These are phyloP conservation scores for Drosophila prostipennis DNA, from an alignment of 2,888 invertebrate species.

Conservation along the genomic window DNA sequence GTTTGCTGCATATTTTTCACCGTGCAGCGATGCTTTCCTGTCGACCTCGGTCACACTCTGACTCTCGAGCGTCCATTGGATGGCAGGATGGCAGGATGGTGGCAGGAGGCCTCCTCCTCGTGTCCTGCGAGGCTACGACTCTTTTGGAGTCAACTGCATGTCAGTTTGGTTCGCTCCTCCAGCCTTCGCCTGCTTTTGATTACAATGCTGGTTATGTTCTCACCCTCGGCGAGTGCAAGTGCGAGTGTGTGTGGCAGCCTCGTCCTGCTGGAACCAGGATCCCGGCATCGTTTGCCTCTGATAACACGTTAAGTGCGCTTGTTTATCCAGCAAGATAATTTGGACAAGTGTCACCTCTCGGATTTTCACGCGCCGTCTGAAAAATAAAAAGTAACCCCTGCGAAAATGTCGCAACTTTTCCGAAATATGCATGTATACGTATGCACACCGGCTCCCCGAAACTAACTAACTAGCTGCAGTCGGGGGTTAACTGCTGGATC, in stretches of 20 bases:
- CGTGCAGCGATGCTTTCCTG: conserved; percentile 26
- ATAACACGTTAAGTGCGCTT: conserved; percentile 79
- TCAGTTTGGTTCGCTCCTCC: conserved; percentile 52
- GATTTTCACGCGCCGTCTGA: conserved; percentile 70
- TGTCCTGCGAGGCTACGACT: conserved; percentile 41
- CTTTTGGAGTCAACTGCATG: conserved; percentile 76
- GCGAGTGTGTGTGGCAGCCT: conserved; percentile 10
- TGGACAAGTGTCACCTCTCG: conserved; percentile 79
- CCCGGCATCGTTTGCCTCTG: conserved; percentile 66
- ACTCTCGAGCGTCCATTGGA: conserved; percentile 72
- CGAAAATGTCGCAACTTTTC: conserved; percentile 60
- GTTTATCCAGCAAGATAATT: conserved; percentile 78
- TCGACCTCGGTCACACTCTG: conserved; percentile 67
- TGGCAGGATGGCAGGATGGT: conserved; percentile 53
- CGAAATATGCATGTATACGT: conserved; percentile 59
- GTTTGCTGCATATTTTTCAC: not conserved
- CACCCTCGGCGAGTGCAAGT: conserved; percentile 22
- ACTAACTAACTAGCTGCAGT: conserved; percentile 42
- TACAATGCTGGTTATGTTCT: conserved; percentile 68
- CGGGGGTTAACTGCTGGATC: conserved; percentile 40
- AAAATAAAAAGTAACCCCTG: conserved; percentile 38
- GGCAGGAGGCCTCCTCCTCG: conserved; percentile 22
- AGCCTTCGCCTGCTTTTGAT: conserved; percentile 71
- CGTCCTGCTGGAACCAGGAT: conserved; percentile 33
- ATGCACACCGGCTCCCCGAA: conserved; percentile 29